Conservation (phyloP, 1,140 invertebrate species). For the Rhyacophila brunnea region DNA sequence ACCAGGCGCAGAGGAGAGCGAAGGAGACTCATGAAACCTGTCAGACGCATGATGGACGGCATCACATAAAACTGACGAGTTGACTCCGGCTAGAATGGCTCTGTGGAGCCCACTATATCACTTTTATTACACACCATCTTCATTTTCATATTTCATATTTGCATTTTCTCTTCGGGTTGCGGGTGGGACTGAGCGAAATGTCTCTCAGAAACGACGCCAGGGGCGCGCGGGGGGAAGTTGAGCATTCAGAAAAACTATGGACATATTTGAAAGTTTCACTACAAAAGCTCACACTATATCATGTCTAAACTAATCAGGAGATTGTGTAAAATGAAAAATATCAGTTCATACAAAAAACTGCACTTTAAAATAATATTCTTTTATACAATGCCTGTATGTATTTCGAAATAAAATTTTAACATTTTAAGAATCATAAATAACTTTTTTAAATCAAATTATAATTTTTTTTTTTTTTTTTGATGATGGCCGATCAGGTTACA, state of each 20-base stretch:
- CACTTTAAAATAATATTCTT: too few relatives aligned
- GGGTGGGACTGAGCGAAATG: neutral
- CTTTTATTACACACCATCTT: slow-evolving; percentile 60
- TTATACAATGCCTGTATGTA: too few relatives aligned
- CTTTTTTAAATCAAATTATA: too few relatives aligned
- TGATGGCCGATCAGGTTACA: too few relatives aligned
- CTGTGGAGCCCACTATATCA: slow-evolving; percentile 58
- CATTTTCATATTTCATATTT: slow-evolving; percentile 61
- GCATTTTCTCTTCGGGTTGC: slow-evolving; percentile 46
- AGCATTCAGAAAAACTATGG: neutral
- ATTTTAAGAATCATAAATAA: too few relatives aligned
- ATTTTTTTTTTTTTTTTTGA: too few relatives aligned
- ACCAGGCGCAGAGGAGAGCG: slow-evolving; percentile 7
- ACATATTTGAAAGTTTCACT: neutral
- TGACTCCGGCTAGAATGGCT: slow-evolving; percentile 51
- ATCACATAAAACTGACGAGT: slow-evolving; percentile 55
- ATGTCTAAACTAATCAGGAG: too few relatives aligned
- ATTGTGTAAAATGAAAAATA: too few relatives aligned
- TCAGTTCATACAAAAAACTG: too few relatives aligned
- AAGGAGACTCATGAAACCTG: slow-evolving; percentile 44
- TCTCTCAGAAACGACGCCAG: slow-evolving; percentile 13
- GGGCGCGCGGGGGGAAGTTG: slow-evolving; percentile 8
- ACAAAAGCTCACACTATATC: too few relatives aligned
- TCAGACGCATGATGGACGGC: slow-evolving; percentile 52
- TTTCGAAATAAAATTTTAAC: too few relatives aligned